Evolutionary conservation across 2,888 invertebrate genomes (phyloP).

Genomic region (Hetaerina titia): DNA sequence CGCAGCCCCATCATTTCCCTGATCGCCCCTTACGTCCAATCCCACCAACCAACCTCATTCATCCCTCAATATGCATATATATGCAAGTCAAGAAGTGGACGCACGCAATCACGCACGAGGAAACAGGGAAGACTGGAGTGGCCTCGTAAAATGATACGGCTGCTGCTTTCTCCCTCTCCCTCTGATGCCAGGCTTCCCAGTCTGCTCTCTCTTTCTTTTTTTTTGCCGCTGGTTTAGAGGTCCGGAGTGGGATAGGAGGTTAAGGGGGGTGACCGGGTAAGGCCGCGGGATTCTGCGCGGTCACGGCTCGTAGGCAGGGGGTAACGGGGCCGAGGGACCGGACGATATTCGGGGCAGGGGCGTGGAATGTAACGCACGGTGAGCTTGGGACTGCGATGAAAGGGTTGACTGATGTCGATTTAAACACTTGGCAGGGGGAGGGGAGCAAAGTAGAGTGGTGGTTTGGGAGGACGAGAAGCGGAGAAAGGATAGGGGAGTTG

Average conservation of each 20-base stretch:
- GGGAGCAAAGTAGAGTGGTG: too few species aligned
- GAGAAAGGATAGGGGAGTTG: neutral
- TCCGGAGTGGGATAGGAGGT: too few species aligned
- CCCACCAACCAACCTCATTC: too few species aligned
- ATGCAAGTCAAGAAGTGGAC: neutral
- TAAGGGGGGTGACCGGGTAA: too few species aligned
- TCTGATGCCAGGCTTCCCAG: neutral
- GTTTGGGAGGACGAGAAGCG: too few species aligned
- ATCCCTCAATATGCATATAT: too few species aligned
- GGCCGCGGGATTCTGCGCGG: neutral
- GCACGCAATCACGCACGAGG: neutral
- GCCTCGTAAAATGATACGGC: neutral
- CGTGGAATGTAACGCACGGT: conserved; percentile 11
- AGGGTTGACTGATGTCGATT: conserved; percentile 25
- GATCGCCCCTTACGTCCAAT: too few species aligned
- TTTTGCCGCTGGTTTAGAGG: neutral
- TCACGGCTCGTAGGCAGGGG: neutral
- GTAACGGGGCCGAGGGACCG: neutral
- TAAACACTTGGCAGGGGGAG: neutral
- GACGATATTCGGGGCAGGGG: neutral
- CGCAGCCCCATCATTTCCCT: neutral
- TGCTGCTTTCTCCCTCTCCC: too few species aligned
- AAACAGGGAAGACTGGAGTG: neutral
- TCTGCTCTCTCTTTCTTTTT: neutral
- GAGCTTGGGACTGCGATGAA: neutral